A percentile compares a stretch with the other conserved stretches of the same genome.
phyloP scores from a whole-genome alignment of 2,797 vertebrate species.

The Parotocinclus haroldoi region DNA sequence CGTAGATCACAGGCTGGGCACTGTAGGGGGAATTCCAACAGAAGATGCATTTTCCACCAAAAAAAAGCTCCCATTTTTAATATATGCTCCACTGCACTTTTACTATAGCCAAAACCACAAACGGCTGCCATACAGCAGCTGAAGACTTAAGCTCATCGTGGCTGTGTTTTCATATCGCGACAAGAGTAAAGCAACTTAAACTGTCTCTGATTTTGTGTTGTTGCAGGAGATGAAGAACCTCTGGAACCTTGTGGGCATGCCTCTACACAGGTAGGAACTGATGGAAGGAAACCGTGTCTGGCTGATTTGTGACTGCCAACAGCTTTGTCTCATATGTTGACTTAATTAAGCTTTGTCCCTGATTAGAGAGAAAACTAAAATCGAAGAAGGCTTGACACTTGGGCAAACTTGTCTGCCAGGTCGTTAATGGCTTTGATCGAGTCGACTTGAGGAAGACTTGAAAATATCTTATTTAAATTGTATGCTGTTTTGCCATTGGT shows the following conservation, averaged over 20 bases:
- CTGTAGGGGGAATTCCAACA: conserved; percentile 45
- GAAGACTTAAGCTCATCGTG: conserved; percentile 10
- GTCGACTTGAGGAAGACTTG: too few species aligned
- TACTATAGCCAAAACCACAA: conserved; percentile 38
- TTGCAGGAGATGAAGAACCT: conserved; percentile 19
- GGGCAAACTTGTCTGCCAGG: too few species aligned
- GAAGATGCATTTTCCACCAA: conserved; percentile 28
- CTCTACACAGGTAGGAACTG: conserved; percentile 24
- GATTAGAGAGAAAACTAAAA: too few species aligned
- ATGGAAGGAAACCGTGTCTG: conserved; percentile 12
- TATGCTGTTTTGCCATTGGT: too few species aligned
- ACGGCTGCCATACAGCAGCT: conserved; percentile 1
- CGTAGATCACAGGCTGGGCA: conserved; percentile 37
- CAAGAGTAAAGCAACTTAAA: conserved; percentile 17
- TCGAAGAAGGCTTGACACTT: too few species aligned
- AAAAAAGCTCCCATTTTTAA: conserved; percentile 11
- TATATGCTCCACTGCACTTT: conserved; percentile 27
- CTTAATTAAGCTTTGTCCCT: not conserved
- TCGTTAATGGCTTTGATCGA: too few species aligned
- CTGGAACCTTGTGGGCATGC: conserved; percentile 8
- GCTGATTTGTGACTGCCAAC: conserved; percentile 13
- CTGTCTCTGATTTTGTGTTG: conserved; percentile 28
- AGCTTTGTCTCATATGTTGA: conserved; percentile 20
- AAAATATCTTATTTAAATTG: too few species aligned
- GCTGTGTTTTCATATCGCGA: conserved; percentile 24